Evolutionary conservation across 2,888 invertebrate species (phyloP).

Genomic region (Tipula unca): DNA sequence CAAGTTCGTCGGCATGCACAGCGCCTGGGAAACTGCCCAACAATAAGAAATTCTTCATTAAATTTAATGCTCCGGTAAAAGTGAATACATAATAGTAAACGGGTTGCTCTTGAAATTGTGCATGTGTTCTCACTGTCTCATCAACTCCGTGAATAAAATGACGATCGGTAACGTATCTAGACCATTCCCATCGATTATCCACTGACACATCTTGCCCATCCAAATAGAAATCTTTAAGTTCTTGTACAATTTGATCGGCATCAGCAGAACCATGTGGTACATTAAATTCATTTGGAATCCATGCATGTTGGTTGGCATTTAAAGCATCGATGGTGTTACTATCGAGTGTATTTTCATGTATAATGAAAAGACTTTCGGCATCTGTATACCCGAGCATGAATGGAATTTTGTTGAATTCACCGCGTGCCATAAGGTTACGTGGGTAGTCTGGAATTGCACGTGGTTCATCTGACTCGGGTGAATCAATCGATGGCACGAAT

Average conservation of each 20-base stretch:
- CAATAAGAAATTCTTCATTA: slow-evolving; percentile 21
- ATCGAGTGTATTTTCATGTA: slow-evolving; percentile 20
- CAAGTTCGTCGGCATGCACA: slow-evolving; percentile 42
- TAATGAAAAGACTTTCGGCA: slow-evolving; percentile 23
- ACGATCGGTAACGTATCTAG: slow-evolving; percentile 23
- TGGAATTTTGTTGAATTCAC: slow-evolving; percentile 24
- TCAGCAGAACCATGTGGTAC: slow-evolving; percentile 1
- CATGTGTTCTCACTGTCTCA: slow-evolving; percentile 22
- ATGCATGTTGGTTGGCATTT: slow-evolving; percentile 22
- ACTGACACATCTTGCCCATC: slow-evolving; percentile 19
- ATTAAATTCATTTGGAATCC: slow-evolving; percentile 21
- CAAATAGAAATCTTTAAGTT: slow-evolving; percentile 23
- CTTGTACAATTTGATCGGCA: slow-evolving; percentile 19
- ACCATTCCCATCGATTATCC: slow-evolving; percentile 19
- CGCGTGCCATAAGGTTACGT: slow-evolving; percentile 21
- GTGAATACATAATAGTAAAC: slow-evolving; percentile 24
- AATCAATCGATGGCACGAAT: slow-evolving; percentile 24
- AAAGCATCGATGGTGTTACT: slow-evolving; percentile 8
- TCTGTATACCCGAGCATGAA: slow-evolving; percentile 25
- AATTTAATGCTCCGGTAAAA: slow-evolving; percentile 24
- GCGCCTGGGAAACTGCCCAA: slow-evolving; percentile 28
- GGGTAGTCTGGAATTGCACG: slow-evolving; percentile 24
- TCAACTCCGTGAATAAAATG: slow-evolving; percentile 24
- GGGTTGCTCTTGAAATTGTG: slow-evolving; percentile 20
- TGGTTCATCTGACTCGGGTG: slow-evolving; percentile 17